Conservation (phyloP, 2,888 invertebrate species). For the Syrista parreyssii region DNA sequence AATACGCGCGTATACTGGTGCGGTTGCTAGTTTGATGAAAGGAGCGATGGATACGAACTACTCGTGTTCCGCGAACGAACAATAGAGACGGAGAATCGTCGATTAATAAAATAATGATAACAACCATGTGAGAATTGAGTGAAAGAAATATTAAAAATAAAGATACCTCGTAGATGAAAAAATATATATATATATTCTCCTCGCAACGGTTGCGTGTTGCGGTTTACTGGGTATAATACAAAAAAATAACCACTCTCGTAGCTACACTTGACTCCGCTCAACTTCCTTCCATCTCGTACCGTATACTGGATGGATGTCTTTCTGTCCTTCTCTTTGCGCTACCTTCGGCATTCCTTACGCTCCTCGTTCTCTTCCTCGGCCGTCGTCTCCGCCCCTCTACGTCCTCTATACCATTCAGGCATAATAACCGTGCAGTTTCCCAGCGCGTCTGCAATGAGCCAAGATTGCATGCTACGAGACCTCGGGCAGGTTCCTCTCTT, state of each 20-base stretch:
- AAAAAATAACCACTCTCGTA: not conserved
- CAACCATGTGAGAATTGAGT: not conserved
- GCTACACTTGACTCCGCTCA: not conserved
- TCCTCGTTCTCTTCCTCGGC: constrained; percentile 18
- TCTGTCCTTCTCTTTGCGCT: constrained; percentile 1
- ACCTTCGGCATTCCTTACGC: constrained; percentile 29
- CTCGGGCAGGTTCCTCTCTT: constrained; percentile 46
- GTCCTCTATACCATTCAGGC: constrained; percentile 60
- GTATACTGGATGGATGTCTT: not conserved
- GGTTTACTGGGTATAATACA: not conserved
- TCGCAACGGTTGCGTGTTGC: not conserved
- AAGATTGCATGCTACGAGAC: constrained; percentile 65
- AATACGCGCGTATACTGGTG: no score
- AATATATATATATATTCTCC: not conserved
- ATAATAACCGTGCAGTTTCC: constrained; percentile 66
- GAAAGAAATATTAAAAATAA: not conserved
- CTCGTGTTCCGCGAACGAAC: no score
- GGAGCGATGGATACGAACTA: no score
- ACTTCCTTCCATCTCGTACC: constrained; percentile 27
- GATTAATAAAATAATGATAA: not conserved
- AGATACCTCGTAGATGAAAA: not conserved
- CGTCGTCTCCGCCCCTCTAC: constrained; percentile 36
- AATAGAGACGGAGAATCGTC: not conserved
- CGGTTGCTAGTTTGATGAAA: no score
- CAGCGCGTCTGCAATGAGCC: constrained; percentile 64